Evolutionary conservation across 2,113 vertebrate species (phyloP).

Genomic region (Himantopus leucocephalus): DNA sequence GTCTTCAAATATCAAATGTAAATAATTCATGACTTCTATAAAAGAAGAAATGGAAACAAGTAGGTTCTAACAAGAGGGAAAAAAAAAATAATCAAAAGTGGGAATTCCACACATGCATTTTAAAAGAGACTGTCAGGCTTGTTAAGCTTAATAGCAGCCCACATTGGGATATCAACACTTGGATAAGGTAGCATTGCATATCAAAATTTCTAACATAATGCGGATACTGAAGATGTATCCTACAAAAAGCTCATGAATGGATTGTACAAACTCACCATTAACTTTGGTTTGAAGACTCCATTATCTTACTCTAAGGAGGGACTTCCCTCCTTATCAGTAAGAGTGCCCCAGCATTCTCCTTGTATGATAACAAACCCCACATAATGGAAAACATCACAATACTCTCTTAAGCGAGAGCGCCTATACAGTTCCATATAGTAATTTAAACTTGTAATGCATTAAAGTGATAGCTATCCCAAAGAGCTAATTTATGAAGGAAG

Average conservation of each 20-base stretch:
- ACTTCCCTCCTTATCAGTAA: background rate
- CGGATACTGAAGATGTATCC: background rate
- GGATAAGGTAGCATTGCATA: background rate
- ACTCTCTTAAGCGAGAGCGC: background rate
- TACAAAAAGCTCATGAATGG: background rate
- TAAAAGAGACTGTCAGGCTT: background rate
- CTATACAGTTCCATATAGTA: background rate
- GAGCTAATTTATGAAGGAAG: background rate
- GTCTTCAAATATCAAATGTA: constrained; percentile 5
- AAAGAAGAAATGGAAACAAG: constrained; percentile 14
- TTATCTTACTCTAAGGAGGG: background rate
- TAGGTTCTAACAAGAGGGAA: background rate
- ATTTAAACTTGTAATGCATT: background rate
- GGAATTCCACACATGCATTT: constrained; percentile 27
- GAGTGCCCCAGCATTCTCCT: background rate
- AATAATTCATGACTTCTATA: constrained; percentile 37
- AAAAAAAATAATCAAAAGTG: background rate
- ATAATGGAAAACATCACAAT: background rate
- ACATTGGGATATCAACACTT: background rate
- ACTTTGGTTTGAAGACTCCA: background rate
- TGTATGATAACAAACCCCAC: background rate
- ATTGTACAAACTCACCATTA: background rate
- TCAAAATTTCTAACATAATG: background rate
- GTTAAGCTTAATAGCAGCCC: background rate
- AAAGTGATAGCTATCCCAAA: background rate